Evolutionary conservation across 2,113 vertebrate genomes (phyloP), one percentile per base, ranked within the genome.

Genomic region (Melanerpes formicivorus): DNA sequence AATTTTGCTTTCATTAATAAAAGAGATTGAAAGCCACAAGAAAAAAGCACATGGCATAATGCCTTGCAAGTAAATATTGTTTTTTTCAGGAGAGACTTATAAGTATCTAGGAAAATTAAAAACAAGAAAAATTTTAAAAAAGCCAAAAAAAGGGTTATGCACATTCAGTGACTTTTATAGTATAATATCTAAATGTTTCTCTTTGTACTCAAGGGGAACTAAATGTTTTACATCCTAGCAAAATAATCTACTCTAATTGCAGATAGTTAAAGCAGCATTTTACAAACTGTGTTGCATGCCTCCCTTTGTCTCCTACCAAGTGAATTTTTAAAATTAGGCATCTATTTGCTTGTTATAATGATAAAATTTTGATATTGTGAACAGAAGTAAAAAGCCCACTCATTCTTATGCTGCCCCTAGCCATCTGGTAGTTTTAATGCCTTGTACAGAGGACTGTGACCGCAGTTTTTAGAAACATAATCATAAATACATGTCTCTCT

Each of bases 371-470:
- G 4, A 18, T 82, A 32, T 63, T 91, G 55, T 7, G 26, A 76
- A 63, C 59, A 80, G 59, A 93, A 89, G 34, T 66, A 91, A 84
- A 52, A 85, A 92, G 73, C 46, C 9, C n/a, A 46, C 44, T 69
- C 32, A 18, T 82, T 87, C 30, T 37, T 65, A 62, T 62, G 27
- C 59, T 4, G 1, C 50, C 27, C 18, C 16, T 59, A 32, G 84
- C 75, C 81, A 96, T 92, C 81, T 93, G 93, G 19, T 82, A 66
- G 1, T 21, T 92, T 93, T 89, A 72, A 59, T 93, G 23, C 9
- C 4, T 87, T 34, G 79, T 87, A 26, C 78, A 95, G 63, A 84
- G 29, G 18, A 95, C 4, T 19, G 34, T 29, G 52, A 73, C 71
- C 89, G 84, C 18, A 66, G 14, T 30, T 89, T 95, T 87, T 87